These are phyloP conservation scores for Nomada flava DNA, from an alignment of 2,888 invertebrate species.

Conservation along the genomic window DNA sequence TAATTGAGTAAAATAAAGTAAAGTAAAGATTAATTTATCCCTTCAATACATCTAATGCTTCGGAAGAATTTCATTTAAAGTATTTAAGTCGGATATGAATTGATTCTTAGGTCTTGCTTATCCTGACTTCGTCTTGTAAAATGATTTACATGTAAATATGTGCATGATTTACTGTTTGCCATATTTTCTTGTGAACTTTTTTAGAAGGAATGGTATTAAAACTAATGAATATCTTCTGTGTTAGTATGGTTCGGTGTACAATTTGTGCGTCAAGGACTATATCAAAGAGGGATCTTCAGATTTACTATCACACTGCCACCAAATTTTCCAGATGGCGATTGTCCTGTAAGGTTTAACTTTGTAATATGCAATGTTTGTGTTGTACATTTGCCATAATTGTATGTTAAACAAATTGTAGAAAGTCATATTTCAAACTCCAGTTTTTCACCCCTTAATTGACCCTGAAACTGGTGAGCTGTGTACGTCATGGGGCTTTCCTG, in stretches of 20 bases:
- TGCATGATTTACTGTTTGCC: conserved; percentile 43
- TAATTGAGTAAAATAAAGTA: background rate
- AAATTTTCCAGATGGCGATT: conserved; percentile 93
- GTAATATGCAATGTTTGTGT: background rate
- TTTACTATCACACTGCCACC: conserved; percentile 95
- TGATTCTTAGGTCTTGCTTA: conserved; percentile 67
- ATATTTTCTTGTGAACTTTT: conserved; percentile 27
- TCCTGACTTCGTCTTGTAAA: conserved; percentile 66
- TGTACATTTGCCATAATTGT: background rate
- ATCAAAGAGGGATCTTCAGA: conserved; percentile 95
- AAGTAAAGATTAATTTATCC: background rate
- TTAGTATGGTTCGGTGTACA: conserved; percentile 96
- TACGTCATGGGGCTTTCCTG: conserved; percentile 91
- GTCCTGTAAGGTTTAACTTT: conserved; percentile 88
- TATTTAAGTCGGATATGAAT: conserved; percentile 48
- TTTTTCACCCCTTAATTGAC: conserved; percentile 95
- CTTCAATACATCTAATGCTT: conserved; percentile 17
- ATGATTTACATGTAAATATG: conserved; percentile 67
- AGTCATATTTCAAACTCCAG: conserved; percentile 92
- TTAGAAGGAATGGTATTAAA: background rate
- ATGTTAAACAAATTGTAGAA: conserved; percentile 86
- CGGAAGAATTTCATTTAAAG: conserved; percentile 20
- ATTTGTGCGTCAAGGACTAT: conserved; percentile 94
- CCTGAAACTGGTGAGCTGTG: conserved; percentile 91
- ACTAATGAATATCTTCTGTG: conserved; percentile 76